Percentiles rank a stretch among this genome's conserved stretches.
Evolutionary conservation across 2,113 vertebrate genomes (phyloP).

Genomic region (Ellobius talpinus): DNA sequence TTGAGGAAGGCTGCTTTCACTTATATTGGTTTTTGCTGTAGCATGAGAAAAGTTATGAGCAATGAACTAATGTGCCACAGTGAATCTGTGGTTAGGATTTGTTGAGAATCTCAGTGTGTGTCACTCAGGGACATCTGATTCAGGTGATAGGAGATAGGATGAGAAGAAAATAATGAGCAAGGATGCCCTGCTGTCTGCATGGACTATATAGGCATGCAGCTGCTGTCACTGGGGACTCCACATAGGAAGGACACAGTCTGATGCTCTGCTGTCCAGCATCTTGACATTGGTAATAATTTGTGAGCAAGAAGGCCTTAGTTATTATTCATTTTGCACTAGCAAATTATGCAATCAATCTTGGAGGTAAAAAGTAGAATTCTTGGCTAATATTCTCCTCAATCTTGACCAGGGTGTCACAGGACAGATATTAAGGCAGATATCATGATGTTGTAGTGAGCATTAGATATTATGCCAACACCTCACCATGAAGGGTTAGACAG

Average conservation of each 20-base stretch:
- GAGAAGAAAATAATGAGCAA: not conserved
- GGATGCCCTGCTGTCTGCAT: not conserved
- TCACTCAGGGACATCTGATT: not conserved
- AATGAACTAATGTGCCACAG: not conserved
- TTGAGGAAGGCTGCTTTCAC: not conserved
- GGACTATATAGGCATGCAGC: not conserved
- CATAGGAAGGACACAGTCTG: not conserved
- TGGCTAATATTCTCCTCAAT: not conserved
- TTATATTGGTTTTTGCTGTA: conserved; percentile 37
- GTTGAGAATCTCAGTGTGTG: not conserved
- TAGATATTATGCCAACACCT: rapidly evolving
- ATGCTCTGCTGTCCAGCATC: not conserved
- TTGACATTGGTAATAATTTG: conserved; percentile 7
- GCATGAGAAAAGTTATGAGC: not conserved
- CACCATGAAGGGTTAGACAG: not conserved
- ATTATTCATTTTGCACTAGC: not conserved
- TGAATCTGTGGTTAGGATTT: not conserved
- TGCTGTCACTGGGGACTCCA: rapidly evolving
- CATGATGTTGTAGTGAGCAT: not conserved
- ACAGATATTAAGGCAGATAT: not conserved
- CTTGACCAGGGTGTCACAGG: not conserved
- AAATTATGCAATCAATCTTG: not conserved
- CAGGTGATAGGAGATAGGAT: not conserved
- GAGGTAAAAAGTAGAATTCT: not conserved
- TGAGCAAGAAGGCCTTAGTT: not conserved